Base-by-base conservation (phyloP, 2,797 vertebrate species). In the Acipenser transmontanus region DNA sequence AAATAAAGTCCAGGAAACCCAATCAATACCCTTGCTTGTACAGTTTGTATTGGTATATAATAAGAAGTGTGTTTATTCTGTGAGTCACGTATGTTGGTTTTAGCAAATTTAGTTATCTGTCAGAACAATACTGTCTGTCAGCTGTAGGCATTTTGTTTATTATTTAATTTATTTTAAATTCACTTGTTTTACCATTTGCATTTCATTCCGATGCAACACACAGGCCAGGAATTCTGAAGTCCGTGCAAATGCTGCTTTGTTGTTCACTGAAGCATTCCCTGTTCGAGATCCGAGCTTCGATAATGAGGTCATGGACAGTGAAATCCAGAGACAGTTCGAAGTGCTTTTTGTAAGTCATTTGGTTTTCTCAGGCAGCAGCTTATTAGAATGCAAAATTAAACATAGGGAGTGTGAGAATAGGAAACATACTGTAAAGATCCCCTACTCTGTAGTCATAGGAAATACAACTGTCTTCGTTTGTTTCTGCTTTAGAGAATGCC, bases 231-330 rank as follows among this genome's bases (percentile, higher is more conserved):
- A 98, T 76, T 89, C 89, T 8, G 95, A 97, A 78, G 93, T 99
- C 50, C 92, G 97, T 1, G 91, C 94, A 61, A 99, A 97, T 50
- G 92, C 97, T 66, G 91, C 95, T 0, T 76, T 98, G 70, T 72
- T 99, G 54, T 98, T 98, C 78, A 83, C 94, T 0, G 95, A 98
- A 73, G 95, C 93, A 2, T 99, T 99, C 78, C 96, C 97, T 6
- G 0, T 99, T 68, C 87, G 93, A 1, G 88, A 97, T 72, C 93
- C 95, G 1, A 74, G 73, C 65, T 82, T 93, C 73, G 84, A 51
- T 65, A 73, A 77, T 11, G 71, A 89, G 59, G 84, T 84, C 5
- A 86, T 91, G 74, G 93, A 98, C 11, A 81, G 70, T 59, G 85
- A 86, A 72, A 89, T 99, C 72, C 96, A 99, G 82, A 95, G 84